phyloP scores from a whole-genome alignment of 2,888 invertebrate species.

The Drosophila sordidapex region DNA sequence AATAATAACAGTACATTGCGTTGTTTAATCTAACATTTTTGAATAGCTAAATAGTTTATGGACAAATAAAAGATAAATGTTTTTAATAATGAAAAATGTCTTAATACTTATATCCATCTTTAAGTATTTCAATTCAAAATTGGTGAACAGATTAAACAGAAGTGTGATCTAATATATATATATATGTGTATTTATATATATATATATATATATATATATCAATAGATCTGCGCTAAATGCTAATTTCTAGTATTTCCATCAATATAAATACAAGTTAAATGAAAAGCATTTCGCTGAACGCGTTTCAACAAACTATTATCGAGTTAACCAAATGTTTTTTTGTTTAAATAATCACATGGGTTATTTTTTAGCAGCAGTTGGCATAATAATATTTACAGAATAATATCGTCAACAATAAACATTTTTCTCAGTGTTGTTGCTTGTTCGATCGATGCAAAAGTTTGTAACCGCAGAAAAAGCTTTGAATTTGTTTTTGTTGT shows the following conservation, averaged over 20 bases:
- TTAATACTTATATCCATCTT: not conserved
- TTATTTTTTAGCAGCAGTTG: constrained; percentile 32
- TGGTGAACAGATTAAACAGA: constrained; percentile 8
- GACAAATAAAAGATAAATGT: not conserved
- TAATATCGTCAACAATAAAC: not conserved
- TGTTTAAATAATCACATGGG: constrained; percentile 33
- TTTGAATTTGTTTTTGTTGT: not conserved
- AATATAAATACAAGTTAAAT: constrained; percentile 3
- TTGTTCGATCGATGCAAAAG: not conserved
- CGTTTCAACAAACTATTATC: constrained; percentile 2
- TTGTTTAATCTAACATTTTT: not conserved
- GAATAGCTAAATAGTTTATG: not conserved
- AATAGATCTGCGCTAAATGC: constrained; percentile 1
- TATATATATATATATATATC: not conserved
- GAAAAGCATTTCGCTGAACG: constrained; percentile 20
- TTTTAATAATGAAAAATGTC: not conserved
- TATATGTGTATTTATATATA: not conserved
- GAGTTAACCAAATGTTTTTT: constrained; percentile 11
- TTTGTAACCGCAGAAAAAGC: constrained; percentile 8
- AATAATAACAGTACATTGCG: constrained; percentile 1
- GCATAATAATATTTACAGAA: constrained; percentile 50
- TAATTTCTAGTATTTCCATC: not conserved
- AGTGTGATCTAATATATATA: constrained; percentile 11
- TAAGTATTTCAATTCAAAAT: constrained; percentile 19
- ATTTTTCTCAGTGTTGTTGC: not conserved